Percentiles rank a stretch among this genome's conserved stretches.
Evolutionary conservation across 2,113 vertebrate species (phyloP).

Genomic region (Sylvietta virens): DNA sequence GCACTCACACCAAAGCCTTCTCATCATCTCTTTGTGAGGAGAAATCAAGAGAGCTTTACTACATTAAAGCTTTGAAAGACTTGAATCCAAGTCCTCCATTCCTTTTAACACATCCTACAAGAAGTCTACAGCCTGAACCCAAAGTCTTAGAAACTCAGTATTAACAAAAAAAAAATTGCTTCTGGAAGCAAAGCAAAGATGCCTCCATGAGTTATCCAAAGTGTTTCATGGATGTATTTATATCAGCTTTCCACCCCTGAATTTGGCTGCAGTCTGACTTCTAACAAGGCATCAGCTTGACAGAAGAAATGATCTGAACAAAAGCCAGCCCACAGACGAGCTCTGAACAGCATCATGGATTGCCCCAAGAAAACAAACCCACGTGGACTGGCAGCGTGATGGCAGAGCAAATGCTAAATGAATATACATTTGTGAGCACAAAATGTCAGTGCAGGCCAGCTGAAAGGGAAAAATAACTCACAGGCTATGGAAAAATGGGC

Average conservation of each 20-base stretch:
- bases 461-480: neutral
- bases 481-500: neutral
- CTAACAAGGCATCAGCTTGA: neutral
- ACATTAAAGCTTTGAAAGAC: neutral
- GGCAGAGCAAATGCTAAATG: neutral
- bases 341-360: neutral
- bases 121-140: neutral
- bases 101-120: neutral
- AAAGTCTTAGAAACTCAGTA: neutral
- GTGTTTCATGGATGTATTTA: neutral
- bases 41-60: neutral
- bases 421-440: neutral
- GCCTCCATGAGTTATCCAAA: neutral
- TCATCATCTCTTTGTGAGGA: neutral
- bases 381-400: neutral
- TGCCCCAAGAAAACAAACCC: slow-evolving; percentile 5
- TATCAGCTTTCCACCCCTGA: neutral
- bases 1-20: neutral
- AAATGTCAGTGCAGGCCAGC: neutral
- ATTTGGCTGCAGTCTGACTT: neutral
- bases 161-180: neutral
- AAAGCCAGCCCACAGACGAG: neutral
- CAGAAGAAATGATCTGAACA: neutral
- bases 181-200: neutral
- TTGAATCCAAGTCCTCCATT: neutral